A percentile compares a stretch with the other conserved stretches of the same genome.
Conservation (phyloP, 2,888 invertebrate species). For the Onchidella celtica region DNA sequence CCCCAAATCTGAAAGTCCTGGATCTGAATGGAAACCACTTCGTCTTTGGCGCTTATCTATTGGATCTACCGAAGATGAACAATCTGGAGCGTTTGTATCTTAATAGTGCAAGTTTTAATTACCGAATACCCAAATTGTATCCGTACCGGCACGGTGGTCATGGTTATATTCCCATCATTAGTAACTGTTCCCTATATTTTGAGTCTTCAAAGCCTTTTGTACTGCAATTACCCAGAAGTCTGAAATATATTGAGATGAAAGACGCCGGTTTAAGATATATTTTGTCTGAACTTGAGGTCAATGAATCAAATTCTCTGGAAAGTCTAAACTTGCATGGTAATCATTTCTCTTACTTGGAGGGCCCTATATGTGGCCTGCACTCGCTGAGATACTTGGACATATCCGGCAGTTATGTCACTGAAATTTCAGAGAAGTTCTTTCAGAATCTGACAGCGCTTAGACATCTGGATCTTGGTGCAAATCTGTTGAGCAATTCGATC, state of each 20-base stretch:
- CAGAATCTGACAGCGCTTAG: not conserved
- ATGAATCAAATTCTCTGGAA: slow-evolving; percentile 28
- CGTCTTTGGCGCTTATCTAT: slow-evolving; percentile 44
- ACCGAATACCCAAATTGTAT: too few species aligned
- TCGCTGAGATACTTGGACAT: slow-evolving; percentile 33
- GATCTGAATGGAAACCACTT: slow-evolving; percentile 33
- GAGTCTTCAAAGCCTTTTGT: too few species aligned
- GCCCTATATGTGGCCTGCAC: slow-evolving; percentile 41
- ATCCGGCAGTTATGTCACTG: slow-evolving; percentile 14
- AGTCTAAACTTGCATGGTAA: slow-evolving; percentile 37
- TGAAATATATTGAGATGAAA: slow-evolving; percentile 11
- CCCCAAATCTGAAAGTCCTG: slow-evolving; percentile 32
- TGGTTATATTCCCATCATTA: too few species aligned
- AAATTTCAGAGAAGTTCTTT: slow-evolving; percentile 34
- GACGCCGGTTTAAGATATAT: slow-evolving; percentile 25
- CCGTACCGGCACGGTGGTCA: too few species aligned
- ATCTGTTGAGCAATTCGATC: slow-evolving; percentile 3
- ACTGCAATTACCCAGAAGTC: slow-evolving; percentile 34
- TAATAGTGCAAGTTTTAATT: not conserved
- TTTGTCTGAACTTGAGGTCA: slow-evolving; percentile 22
- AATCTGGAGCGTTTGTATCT: not conserved
- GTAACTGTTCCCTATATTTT: too few species aligned
- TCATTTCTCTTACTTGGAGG: slow-evolving; percentile 16
- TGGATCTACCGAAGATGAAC: slow-evolving; percentile 18
- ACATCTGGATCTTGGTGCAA: slow-evolving; percentile 15